A percentile compares a stretch with the other conserved stretches of the same genome.
Evolutionary conservation across 2,888 invertebrate species (phyloP).

Genomic region (Sacculina carcini): DNA sequence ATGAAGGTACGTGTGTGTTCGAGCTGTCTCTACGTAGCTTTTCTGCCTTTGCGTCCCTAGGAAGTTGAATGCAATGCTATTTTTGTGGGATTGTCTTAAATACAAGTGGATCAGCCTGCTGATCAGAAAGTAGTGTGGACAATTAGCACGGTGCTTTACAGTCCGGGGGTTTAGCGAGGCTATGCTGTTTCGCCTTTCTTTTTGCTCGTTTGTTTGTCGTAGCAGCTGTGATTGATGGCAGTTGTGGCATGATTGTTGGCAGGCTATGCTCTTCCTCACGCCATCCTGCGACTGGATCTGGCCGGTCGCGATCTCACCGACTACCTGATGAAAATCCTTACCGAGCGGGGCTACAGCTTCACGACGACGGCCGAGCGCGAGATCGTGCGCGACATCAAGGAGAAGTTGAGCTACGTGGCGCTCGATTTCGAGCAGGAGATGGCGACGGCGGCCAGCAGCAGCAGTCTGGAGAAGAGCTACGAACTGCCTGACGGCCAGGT

Average conservation of each 20-base stretch:
- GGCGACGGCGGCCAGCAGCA: slow-evolving; percentile 39
- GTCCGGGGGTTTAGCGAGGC: too few relatives aligned
- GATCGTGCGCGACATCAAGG: slow-evolving; percentile 84
- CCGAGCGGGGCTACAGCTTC: slow-evolving; percentile 38
- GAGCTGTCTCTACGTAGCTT: too few relatives aligned
- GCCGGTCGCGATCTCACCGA: slow-evolving; percentile 87
- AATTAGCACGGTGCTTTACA: too few relatives aligned
- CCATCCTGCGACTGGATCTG: slow-evolving; percentile 86
- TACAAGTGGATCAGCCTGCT: too few relatives aligned
- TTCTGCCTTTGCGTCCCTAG: too few relatives aligned
- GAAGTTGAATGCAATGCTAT: too few relatives aligned
- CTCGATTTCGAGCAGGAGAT: slow-evolving; percentile 86
- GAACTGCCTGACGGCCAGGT: slow-evolving; percentile 74
- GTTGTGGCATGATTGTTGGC: too few relatives aligned
- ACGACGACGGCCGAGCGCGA: slow-evolving; percentile 36
- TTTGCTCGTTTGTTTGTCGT: too few relatives aligned
- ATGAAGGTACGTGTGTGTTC: slow-evolving; percentile 20
- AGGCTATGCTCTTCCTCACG: slow-evolving; percentile 35
- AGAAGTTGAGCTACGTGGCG: slow-evolving; percentile 77
- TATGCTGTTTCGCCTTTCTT: too few relatives aligned
- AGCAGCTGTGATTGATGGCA: too few relatives aligned
- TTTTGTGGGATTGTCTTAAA: not conserved
- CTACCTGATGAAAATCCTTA: slow-evolving; percentile 90
- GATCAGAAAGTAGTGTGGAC: too few relatives aligned
- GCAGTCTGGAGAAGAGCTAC: slow-evolving; percentile 24